Conservation (phyloP, 2,888 invertebrate genomes). For the Cephalotes varians region DNA sequence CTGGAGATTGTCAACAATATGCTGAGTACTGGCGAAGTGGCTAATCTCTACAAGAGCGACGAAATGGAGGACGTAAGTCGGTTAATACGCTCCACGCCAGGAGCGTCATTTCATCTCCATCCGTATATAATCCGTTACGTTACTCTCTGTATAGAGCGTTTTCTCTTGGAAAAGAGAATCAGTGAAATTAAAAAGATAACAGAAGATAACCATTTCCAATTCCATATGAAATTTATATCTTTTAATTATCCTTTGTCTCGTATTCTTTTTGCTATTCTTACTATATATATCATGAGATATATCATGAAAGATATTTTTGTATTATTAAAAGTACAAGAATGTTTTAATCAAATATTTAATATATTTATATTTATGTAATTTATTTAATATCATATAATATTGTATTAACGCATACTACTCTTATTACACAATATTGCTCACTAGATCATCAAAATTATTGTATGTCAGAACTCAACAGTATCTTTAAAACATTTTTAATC, state of each 20-base stretch:
- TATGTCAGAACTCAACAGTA: not conserved
- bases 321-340: not conserved
- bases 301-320: not conserved
- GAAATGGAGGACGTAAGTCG: constrained; percentile 94
- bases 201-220: not conserved
- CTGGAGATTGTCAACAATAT: constrained; percentile 96
- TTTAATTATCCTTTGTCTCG: constrained; percentile 15
- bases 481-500: not conserved
- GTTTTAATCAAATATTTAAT: not conserved
- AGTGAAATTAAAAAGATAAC: constrained; percentile 10
- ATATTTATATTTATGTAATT: no score
- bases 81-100: constrained; percentile 27
- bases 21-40: constrained; percentile 94
- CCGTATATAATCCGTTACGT: constrained; percentile 24
- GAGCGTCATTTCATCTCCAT: constrained; percentile 4
- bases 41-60: constrained; percentile 94
- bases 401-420: not conserved
- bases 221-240: not conserved
- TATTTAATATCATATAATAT: not conserved
- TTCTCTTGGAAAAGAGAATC: constrained; percentile 7
- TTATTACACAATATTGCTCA: not conserved
- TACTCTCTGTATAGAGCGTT: not conserved
- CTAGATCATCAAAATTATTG: not conserved
- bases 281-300: not conserved
- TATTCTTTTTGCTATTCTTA: not conserved